These are phyloP conservation scores for Electrophaes corylata DNA, from an alignment of 2,888 invertebrate species.

Conservation along the genomic window DNA sequence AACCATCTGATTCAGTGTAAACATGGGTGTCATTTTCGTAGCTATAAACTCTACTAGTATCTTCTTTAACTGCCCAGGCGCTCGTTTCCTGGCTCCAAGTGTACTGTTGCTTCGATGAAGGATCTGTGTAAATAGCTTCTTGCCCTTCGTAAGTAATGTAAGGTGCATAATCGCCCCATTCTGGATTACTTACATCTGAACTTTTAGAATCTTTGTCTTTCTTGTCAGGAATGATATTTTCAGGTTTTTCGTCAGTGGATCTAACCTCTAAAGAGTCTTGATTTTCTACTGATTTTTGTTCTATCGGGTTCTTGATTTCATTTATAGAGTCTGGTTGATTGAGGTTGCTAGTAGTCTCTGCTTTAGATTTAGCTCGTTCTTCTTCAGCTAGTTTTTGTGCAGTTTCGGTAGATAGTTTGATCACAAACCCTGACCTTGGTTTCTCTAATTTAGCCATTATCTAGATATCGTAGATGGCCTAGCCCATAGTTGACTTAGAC, in stretches of 20 bases:
- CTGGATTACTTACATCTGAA: slow-evolving; percentile 28
- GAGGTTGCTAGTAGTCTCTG: slow-evolving; percentile 21
- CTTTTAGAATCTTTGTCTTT: slow-evolving; percentile 8
- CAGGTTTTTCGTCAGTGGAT: slow-evolving; percentile 4
- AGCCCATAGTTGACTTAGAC: slow-evolving; percentile 1
- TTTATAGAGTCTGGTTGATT: not conserved
- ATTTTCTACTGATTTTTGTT: slow-evolving; percentile 14
- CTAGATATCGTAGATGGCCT: slow-evolving; percentile 1
- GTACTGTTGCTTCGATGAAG: slow-evolving; percentile 87
- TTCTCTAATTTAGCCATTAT: slow-evolving; percentile 66
- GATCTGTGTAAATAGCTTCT: slow-evolving; percentile 90
- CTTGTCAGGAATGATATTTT: slow-evolving; percentile 2
- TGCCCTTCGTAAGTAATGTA: slow-evolving; percentile 89
- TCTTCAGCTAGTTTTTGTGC: slow-evolving; percentile 74
- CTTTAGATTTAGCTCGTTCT: slow-evolving; percentile 49
- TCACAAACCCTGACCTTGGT: slow-evolving; percentile 72
- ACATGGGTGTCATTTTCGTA: slow-evolving; percentile 91
- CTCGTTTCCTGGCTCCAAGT: slow-evolving; percentile 84
- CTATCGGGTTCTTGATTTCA: not conserved
- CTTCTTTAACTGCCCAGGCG: slow-evolving; percentile 74
- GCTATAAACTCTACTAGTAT: slow-evolving; percentile 82
- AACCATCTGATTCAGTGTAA: slow-evolving; percentile 94
- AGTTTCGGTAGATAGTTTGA: slow-evolving; percentile 77
- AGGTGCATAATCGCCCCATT: slow-evolving; percentile 79
- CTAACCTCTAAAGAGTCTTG: slow-evolving; percentile 20